Evolutionary conservation across 2,797 vertebrate species (phyloP), one percentile per base, ranked within the genome.

Genomic region (Sternarchorhynchus goeldii): DNA sequence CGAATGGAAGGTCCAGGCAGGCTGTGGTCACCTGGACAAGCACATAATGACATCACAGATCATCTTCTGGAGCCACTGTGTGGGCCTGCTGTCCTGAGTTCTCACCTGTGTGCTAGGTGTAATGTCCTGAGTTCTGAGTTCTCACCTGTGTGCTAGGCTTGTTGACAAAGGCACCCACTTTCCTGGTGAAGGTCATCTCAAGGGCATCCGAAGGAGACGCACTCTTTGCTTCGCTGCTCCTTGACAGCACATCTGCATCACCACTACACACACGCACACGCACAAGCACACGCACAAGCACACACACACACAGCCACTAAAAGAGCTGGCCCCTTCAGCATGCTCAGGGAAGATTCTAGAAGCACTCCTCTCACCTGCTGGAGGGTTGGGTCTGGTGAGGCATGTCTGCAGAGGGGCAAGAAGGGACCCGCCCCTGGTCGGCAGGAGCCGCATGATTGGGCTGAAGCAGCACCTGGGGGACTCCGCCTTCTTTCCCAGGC

Each of bases 131-230:
- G 65, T 68, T 64, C 25, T 25, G 25, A 25, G 65, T 68, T 64
- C 18, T 77, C 58, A 94, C 93, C 92, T 92, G 92, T 69, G 89
- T 84, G 85, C 92, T 91, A 64, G 97, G 93, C 88, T 98, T 99
- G 88, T 97, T 98, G 88, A 99, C 96, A 81, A 99, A 98, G 39
- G 98, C 98, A 83, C 97, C 97, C 21, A 97, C 94, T 88, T 99
- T 99, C 86, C 97, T 93, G 0, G 95, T 93, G 87, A 98, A 97
- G 0, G 96, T 92, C 53, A 93, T 93, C 81, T 97, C 95, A 76
- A 96, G 69, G 2, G 93, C 90, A 74, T 97, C 94, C 0, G 92
- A 91, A 3, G 96, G 95, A 70, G 95, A 96, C 12, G 71, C 80
- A 1, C 86, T 88, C 82, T 90, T 89, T 76, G 84, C 92, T 3